phyloP scores from a whole-genome alignment of 2,113 vertebrate genomes.

The Pipra filicauda region DNA sequence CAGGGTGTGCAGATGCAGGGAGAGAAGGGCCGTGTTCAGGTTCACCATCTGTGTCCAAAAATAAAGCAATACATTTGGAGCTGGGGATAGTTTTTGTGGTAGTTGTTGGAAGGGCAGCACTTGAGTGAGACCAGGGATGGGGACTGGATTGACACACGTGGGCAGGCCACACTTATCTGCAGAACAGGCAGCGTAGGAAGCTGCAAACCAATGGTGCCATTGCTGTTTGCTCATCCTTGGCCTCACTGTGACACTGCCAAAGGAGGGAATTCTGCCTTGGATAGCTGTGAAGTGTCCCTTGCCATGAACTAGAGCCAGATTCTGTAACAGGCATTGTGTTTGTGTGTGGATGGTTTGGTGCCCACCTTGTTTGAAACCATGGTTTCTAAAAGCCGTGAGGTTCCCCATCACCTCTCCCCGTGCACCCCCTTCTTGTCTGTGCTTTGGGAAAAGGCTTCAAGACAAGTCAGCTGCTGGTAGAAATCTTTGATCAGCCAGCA shows the following conservation, averaged over 20 bases:
- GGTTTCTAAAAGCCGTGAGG: background rate
- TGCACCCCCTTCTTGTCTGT: background rate
- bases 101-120: background rate
- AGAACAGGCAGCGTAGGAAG: background rate
- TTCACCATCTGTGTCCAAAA: conserved; percentile 26
- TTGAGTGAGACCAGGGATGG: background rate
- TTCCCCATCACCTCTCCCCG: background rate
- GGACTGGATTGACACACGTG: background rate
- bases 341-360: background rate
- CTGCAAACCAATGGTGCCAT: background rate
- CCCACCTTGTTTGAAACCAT: background rate
- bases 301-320: background rate
- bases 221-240: background rate
- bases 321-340: background rate
- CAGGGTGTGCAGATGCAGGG: background rate
- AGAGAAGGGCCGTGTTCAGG: background rate
- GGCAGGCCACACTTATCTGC: background rate
- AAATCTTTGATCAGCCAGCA: background rate
- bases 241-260: background rate
- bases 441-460: background rate
- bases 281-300: background rate
- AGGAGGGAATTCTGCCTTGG: background rate
- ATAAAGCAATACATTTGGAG: background rate
- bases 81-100: background rate
- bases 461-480: background rate